Conservation (phyloP, 2,113 vertebrate species). For the Maccullochella peelii region DNA sequence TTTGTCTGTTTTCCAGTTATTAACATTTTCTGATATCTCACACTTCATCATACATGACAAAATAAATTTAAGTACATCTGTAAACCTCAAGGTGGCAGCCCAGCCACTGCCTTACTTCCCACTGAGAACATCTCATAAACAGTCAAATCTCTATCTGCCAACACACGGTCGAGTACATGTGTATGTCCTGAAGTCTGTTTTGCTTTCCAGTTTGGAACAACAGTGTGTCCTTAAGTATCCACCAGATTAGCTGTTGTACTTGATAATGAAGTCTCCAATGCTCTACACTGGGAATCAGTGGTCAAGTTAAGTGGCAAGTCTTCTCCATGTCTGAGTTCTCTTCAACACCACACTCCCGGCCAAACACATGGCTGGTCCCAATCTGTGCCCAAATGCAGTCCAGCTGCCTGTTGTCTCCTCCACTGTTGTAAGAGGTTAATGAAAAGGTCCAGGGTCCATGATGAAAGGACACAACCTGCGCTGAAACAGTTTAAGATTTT, state of each 20-base stretch:
- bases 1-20: not conserved
- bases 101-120: conserved; percentile 66
- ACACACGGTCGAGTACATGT: not conserved
- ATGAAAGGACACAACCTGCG: conserved; percentile 71
- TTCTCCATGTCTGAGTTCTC: conserved; percentile 46
- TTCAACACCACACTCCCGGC: conserved; percentile 24
- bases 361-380: conserved; percentile 71
- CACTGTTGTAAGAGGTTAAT: conserved; percentile 71
- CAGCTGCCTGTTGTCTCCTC: conserved; percentile 69
- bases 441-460: conserved; percentile 59
- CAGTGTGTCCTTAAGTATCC: conserved; percentile 6
- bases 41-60: conserved; percentile 26
- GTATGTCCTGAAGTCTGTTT: conserved; percentile 7
- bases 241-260: conserved; percentile 11
- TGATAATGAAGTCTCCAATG: conserved; percentile 1
- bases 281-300: conserved; percentile 13
- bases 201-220: conserved; percentile 18
- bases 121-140: conserved; percentile 50
- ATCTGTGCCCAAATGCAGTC: conserved; percentile 66
- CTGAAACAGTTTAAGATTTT: conserved; percentile 18
- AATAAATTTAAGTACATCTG: conserved; percentile 55
- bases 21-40: conserved; percentile 10
- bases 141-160: conserved; percentile 30
- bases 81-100: conserved; percentile 82
- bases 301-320: conserved; percentile 39